Base-by-base conservation (phyloP, 2,113 vertebrate species). In the Neolamprologus toae region DNA sequence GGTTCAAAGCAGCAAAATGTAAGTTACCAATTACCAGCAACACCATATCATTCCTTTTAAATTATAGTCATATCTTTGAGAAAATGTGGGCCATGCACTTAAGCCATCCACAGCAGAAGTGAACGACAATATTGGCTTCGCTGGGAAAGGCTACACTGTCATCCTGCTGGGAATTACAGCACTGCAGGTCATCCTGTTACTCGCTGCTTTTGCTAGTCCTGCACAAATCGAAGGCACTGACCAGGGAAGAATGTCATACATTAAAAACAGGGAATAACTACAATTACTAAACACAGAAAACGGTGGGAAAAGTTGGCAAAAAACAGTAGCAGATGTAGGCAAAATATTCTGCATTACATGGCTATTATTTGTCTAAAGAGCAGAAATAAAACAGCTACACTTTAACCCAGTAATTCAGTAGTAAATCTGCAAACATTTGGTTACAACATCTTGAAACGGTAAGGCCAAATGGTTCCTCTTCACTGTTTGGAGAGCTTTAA, bases 91-190 rank as follows among this genome's bases (percentile, higher is more conserved):
- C 78, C 73, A 81, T 81, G 76, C 88, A 89, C 85, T 89, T 84
- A 86, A 71, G 84, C 83, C 82, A 84, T 85, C 87, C 81, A 83
- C 47, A 87, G 61, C 86, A 81, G 73, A 85, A 89, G 57, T 90
- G 82, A 90, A 88, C 88, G 85, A 89, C 76, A 85, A 80, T 79
- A 92, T 86, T 81, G 87, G 83, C 83, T 61, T 84, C 28, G 45
- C 13, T 3, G 55, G 79, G 31, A 88, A 89, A 86, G 10, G 54
- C 87, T 89, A 57, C 81, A 86, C 87, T 71, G 84, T 90, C 86
- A 90, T 89, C 84, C 81, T 85, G 86, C 89, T 73, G 86, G 63
- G 84, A 92, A 90, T 92, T 92, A 90, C 55, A 89, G 86, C 13
- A 47, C 57, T 54, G 73, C 37, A 85, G 90, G 83, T 88, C 85